Conservation (phyloP, 2,797 vertebrate species). For the Myotis pilosus region DNA sequence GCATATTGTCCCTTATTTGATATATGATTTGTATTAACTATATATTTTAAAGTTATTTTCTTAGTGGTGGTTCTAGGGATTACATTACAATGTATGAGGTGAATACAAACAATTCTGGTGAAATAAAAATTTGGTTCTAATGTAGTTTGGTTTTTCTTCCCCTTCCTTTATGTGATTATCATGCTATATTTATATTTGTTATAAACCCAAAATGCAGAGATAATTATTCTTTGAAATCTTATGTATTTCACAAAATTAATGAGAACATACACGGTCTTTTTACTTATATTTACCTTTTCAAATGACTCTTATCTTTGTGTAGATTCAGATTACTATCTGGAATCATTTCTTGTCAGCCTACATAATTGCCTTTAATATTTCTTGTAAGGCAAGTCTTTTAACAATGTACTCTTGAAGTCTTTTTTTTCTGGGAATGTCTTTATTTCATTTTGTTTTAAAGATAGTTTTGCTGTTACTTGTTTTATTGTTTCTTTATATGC, state of each 20-base stretch:
- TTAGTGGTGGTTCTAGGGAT: not conserved
- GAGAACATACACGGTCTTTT: not conserved
- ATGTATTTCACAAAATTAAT: not conserved
- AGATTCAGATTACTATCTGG: not conserved
- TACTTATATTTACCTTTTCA: not conserved
- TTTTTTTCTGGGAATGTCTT: not conserved
- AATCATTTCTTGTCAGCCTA: not conserved
- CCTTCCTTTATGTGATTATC: not conserved
- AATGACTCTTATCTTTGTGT: not conserved
- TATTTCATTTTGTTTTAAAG: constrained; percentile 29
- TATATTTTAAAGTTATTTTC: not conserved
- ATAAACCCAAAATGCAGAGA: not conserved
- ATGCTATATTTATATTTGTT: not conserved
- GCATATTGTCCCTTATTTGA: not conserved
- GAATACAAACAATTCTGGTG: not conserved
- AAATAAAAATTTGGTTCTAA: not conserved
- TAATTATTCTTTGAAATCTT: not conserved
- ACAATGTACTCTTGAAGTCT: not conserved
- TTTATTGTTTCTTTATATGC: not conserved
- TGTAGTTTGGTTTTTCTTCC: not conserved
- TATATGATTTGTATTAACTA: not conserved
- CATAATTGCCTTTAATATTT: not conserved
- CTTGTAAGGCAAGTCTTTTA: not conserved
- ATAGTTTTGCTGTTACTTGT: not conserved
- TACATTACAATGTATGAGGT: not conserved